phyloP scores from a whole-genome alignment of 2,888 invertebrate species.

The Epinotia nisella region DNA sequence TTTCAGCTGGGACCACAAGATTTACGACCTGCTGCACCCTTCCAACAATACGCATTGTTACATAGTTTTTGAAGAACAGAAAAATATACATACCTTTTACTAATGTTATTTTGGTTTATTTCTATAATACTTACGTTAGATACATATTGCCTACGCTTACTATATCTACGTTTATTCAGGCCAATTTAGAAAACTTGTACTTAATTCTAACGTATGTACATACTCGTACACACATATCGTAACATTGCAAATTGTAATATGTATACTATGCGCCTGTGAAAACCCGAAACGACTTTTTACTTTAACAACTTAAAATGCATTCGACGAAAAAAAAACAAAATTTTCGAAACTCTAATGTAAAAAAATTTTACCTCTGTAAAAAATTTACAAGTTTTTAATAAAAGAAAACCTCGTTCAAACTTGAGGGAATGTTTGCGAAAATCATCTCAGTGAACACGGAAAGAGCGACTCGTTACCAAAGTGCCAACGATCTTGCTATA shows the following conservation, averaged over 20 bases:
- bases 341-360: background rate
- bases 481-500: constrained; percentile 36
- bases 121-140: background rate
- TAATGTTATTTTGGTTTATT: background rate
- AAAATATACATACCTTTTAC: background rate
- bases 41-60: constrained; percentile 50
- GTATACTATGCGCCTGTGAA: background rate
- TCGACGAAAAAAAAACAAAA: background rate
- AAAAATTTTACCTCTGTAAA: background rate
- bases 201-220: background rate
- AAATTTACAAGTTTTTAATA: constrained; percentile 1
- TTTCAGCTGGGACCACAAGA: constrained; percentile 71
- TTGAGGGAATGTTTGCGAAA: background rate
- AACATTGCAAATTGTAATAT: background rate
- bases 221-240: background rate
- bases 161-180: background rate
- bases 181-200: background rate
- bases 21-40: constrained; percentile 68
- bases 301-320: background rate
- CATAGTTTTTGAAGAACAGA: constrained; percentile 23
- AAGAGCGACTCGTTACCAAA: constrained; percentile 7
- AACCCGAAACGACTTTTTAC: background rate
- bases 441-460: constrained; percentile 22
- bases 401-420: constrained; percentile 8
- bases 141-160: background rate